These are phyloP conservation scores for Pseudotriccus pelzelni DNA, from an alignment of 2,797 vertebrate species.

Conservation along the genomic window DNA sequence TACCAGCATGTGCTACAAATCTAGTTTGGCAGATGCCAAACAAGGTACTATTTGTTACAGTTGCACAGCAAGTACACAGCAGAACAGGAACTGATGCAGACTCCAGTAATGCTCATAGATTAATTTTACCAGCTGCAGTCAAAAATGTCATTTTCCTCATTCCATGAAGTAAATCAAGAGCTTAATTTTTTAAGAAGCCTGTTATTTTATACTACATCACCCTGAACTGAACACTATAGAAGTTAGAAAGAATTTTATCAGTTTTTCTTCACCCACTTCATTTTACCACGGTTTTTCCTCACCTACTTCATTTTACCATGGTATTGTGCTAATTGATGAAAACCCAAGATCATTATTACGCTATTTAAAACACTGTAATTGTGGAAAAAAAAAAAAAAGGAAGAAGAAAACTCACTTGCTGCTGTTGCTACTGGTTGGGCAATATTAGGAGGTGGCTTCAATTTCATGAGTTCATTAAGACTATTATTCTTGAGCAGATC, in stretches of 20 bases:
- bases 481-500: constrained; percentile 91
- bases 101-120: not conserved
- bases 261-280: not conserved
- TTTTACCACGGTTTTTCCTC: not conserved
- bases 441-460: constrained; percentile 95
- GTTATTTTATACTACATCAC: not conserved
- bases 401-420: constrained; percentile 70
- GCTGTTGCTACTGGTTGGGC: constrained; percentile 96
- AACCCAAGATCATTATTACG: fast-evolving
- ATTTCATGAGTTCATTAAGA: constrained; percentile 96
- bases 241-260: not conserved
- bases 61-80: not conserved
- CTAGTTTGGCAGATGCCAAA: not conserved
- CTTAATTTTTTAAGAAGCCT: not conserved
- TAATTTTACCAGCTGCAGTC: not conserved
- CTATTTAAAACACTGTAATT: not conserved
- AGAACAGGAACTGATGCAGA: not conserved
- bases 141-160: not conserved
- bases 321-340: not conserved
- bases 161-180: not conserved
- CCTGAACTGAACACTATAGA: not conserved
- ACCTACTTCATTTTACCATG: not conserved
- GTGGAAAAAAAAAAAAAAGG: not conserved
- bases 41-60: not conserved
- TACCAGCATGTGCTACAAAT: not conserved